These are phyloP conservation scores for Hypercompe scribonia DNA, from an alignment of 2,888 invertebrate species.

Conservation along the genomic window DNA sequence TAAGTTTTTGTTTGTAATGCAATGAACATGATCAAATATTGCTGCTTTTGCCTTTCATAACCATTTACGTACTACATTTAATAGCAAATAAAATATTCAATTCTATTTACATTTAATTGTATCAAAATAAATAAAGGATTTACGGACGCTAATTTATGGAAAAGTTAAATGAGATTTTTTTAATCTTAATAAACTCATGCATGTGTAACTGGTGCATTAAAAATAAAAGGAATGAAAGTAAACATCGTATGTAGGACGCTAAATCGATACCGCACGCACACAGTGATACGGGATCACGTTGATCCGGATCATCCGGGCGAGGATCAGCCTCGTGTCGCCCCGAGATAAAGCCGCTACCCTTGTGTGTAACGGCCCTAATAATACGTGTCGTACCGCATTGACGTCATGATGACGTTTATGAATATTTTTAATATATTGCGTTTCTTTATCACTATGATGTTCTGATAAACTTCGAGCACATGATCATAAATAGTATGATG, in stretches of 20 bases:
- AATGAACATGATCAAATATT: too few relatives aligned
- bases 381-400: constrained; percentile 38
- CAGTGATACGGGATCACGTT: constrained; percentile 69
- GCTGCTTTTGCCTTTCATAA: too few relatives aligned
- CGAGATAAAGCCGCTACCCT: constrained; percentile 80
- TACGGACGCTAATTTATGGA: neutral
- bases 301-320: constrained; percentile 81
- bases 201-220: neutral
- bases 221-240: constrained; percentile 26
- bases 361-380: constrained; percentile 55
- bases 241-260: constrained; percentile 41
- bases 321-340: constrained; percentile 83
- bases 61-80: neutral
- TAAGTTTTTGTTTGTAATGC: too few relatives aligned
- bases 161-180: constrained; percentile 1
- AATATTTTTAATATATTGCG: constrained; percentile 23
- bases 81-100: neutral
- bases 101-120: neutral
- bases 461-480: constrained; percentile 3
- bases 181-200: constrained; percentile 7
- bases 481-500: neutral
- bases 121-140: neutral
- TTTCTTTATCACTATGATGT: constrained; percentile 4
- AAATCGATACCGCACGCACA: constrained; percentile 63
- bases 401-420: constrained; percentile 34